Conservation (phyloP, 2,888 invertebrate species). For the Calameuta filiformis region DNA sequence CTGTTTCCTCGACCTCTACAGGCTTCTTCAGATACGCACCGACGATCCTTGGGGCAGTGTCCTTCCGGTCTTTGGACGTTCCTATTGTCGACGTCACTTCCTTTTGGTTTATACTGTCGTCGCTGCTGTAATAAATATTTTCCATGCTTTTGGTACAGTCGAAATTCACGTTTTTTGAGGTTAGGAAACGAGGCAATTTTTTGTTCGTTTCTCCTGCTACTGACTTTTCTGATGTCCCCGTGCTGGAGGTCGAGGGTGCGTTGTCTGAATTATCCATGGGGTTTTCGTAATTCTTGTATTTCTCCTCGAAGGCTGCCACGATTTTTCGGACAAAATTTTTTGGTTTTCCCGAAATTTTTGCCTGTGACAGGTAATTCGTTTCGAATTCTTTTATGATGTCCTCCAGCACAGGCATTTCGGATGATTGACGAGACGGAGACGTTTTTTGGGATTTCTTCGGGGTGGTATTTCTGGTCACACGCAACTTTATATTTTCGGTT, state of each 20-base stretch:
- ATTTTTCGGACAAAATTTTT: conserved; percentile 49
- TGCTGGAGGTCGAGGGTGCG: not conserved
- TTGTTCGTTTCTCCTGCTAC: not conserved
- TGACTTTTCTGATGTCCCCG: not conserved
- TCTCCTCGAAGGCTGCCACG: conserved; percentile 51
- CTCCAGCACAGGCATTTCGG: conserved; percentile 35
- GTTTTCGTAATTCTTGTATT: conserved; percentile 34
- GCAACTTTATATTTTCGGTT: too few relatives aligned
- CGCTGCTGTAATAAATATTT: conserved; percentile 15
- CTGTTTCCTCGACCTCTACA: conserved; percentile 44
- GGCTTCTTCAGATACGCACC: conserved; percentile 50
- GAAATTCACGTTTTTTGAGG: conserved; percentile 13
- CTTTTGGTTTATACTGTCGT: conserved; percentile 9
- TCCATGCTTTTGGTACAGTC: conserved; percentile 13
- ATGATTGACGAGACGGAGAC: not conserved
- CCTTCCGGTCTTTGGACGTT: not conserved
- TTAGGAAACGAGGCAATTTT: conserved; percentile 12
- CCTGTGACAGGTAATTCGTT: conserved; percentile 36
- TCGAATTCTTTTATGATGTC: conserved; percentile 47
- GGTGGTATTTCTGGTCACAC: too few relatives aligned
- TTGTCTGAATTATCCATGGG: not conserved
- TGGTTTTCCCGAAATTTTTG: conserved; percentile 26
- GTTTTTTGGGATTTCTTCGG: too few relatives aligned
- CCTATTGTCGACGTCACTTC: conserved; percentile 1
- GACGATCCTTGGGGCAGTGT: conserved; percentile 38